Evolutionary conservation across 2,797 vertebrate species (phyloP), one percentile per base, ranked within the genome.

Genomic region (Schizothorax lantsangensis): DNA sequence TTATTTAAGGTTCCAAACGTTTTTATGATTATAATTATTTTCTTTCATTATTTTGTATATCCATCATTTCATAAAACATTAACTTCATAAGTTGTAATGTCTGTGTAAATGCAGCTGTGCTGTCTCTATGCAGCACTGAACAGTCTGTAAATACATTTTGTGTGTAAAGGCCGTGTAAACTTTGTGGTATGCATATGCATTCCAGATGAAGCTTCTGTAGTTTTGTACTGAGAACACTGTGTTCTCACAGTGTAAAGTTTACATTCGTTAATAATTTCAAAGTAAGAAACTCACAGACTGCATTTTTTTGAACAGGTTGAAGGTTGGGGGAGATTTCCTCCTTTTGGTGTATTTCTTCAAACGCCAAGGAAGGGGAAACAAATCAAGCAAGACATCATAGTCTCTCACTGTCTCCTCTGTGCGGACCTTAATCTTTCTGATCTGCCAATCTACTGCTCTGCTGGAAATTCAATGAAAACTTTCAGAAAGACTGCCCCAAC

Each of bases 301-400:
- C 40, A 5, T 84, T 87, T 83, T 40, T 91, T 85, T 90, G 77
- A 82, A 84, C 93, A 97, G 97, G 94, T 96, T 43, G 90, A 89
- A 23, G 96, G 96, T 36, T 97, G 97, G 96, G 92, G 89, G 83
- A 94, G 91, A 89, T 91, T 90, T 47, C 89, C 92, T 79, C 94
- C 95, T 23, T 87, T 93, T 40, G 94, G 94, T 88, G 93, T 93
- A 89, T 88, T 94, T 75, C 85, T 96, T 87, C 90, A 94, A 87
- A 79, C 93, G 68, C 93, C 92, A 86, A 96, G 93, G 86, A 95
- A 82, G 86, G 59, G 79, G 66, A 94, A 85, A 89, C 5, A 72
- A 68, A 36, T 36, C 9, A 95, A 89, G 88, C 69, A 72, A 2
- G 94, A 90, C 30, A 92, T 92, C 8, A 49, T 84, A 47, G 72